These are phyloP conservation scores for Penaeus indicus DNA, from an alignment of 1,140 invertebrate species.

Conservation along the genomic window DNA sequence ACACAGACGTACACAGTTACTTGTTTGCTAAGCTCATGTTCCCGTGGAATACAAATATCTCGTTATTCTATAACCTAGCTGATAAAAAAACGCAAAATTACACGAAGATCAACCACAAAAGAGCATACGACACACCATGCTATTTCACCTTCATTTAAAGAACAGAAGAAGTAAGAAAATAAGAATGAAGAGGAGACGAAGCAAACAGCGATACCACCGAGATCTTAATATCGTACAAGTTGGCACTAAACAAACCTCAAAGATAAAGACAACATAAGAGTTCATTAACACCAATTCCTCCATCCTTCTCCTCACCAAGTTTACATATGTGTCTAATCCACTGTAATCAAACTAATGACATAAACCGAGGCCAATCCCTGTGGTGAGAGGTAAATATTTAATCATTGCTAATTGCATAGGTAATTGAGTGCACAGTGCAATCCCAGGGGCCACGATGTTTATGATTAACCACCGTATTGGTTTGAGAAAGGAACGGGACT, in stretches of 20 bases:
- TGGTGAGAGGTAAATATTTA: constrained; percentile 58
- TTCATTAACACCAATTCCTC: constrained; percentile 20
- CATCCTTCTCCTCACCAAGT: constrained; percentile 3
- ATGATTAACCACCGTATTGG: constrained; percentile 60
- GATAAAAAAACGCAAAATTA: too few relatives aligned
- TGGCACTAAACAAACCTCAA: not conserved
- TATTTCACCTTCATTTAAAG: too few relatives aligned
- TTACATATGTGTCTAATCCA: constrained; percentile 55
- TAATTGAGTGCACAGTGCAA: constrained; percentile 49
- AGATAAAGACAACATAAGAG: not conserved
- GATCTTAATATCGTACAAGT: too few relatives aligned
- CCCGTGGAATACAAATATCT: too few relatives aligned
- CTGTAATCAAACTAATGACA: constrained; percentile 60
- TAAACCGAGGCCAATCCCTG: constrained; percentile 35
- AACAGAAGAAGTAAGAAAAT: too few relatives aligned
- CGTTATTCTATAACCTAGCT: too few relatives aligned
- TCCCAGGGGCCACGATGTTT: constrained; percentile 55
- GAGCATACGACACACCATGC: too few relatives aligned
- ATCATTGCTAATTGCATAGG: constrained; percentile 60
- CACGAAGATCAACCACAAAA: too few relatives aligned
- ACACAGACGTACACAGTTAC: too few relatives aligned
- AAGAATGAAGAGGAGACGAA: too few relatives aligned
- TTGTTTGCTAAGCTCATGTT: too few relatives aligned
- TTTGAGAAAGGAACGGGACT: constrained; percentile 60
- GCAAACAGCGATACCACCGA: too few relatives aligned